phyloP scores from a whole-genome alignment of 2,113 vertebrate species.

The Elephantulus edwardii region DNA sequence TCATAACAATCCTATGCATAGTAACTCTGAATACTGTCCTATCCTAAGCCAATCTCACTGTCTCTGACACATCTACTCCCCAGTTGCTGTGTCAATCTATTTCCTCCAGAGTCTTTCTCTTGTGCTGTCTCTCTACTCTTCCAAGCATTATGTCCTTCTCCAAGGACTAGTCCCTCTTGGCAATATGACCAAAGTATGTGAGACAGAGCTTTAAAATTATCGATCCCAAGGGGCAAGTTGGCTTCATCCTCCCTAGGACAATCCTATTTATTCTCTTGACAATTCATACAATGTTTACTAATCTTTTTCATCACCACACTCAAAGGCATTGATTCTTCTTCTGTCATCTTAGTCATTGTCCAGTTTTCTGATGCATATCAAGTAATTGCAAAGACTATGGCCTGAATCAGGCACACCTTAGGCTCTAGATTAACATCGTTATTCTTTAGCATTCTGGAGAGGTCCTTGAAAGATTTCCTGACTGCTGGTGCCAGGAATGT shows the following conservation, averaged over 20 bases:
- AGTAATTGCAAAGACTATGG: not conserved
- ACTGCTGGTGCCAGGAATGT: not conserved
- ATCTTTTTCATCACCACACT: not conserved
- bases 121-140: not conserved
- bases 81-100: too few relatives aligned
- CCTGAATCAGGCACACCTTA: not conserved
- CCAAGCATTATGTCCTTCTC: not conserved
- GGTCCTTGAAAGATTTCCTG: not conserved
- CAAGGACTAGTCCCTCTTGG: not conserved
- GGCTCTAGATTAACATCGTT: not conserved
- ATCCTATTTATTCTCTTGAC: not conserved
- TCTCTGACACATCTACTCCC: too few relatives aligned
- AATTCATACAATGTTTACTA: not conserved
- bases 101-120: too few relatives aligned
- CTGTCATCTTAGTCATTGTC: not conserved
- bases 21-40: too few relatives aligned
- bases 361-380: not conserved
- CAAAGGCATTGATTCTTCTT: not conserved
- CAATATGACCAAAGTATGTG: not conserved
- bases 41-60: too few relatives aligned
- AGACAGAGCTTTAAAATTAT: not conserved
- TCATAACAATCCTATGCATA: too few relatives aligned
- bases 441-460: not conserved
- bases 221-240: not conserved
- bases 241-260: not conserved